These are phyloP conservation scores for Sciurus carolinensis DNA, from an alignment of 2,797 vertebrate genomes.

Conservation along the genomic window DNA sequence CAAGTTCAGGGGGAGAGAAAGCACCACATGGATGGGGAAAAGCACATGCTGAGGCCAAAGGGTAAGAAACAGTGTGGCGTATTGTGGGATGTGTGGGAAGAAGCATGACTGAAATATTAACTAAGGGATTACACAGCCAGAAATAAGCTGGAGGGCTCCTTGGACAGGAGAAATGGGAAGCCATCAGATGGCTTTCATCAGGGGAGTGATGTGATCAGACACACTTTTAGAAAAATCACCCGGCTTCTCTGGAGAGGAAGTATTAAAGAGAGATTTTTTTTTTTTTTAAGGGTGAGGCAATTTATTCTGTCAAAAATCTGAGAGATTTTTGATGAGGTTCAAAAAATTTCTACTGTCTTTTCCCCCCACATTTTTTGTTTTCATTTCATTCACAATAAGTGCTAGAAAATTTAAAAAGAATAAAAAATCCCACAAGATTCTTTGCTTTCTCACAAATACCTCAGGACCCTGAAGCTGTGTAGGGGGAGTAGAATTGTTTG, in stretches of 20 bases:
- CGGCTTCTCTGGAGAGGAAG: neutral
- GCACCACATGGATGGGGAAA: neutral
- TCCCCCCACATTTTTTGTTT: conserved; percentile 29
- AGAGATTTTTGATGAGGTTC: neutral
- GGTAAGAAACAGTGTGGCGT: accelerated
- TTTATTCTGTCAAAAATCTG: neutral
- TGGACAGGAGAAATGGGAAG: neutral
- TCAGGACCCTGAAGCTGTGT: neutral
- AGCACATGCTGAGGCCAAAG: neutral
- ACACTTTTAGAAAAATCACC: neutral
- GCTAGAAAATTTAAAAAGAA: neutral
- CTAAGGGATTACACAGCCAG: neutral
- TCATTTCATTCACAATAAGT: neutral
- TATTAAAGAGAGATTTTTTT: neutral
- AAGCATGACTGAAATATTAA: neutral
- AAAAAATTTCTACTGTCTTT: neutral
- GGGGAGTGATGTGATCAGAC: neutral
- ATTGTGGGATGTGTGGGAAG: neutral
- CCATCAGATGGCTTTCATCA: neutral
- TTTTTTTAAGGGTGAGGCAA: neutral
- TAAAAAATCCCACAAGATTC: neutral
- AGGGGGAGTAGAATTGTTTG: neutral
- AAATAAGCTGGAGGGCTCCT: neutral
- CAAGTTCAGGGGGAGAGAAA: neutral
- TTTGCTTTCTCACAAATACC: conserved; percentile 3